These are phyloP conservation scores for Cyanoramphus novaezelandiae DNA, from an alignment of 2,113 vertebrate species.

Conservation along the genomic window DNA sequence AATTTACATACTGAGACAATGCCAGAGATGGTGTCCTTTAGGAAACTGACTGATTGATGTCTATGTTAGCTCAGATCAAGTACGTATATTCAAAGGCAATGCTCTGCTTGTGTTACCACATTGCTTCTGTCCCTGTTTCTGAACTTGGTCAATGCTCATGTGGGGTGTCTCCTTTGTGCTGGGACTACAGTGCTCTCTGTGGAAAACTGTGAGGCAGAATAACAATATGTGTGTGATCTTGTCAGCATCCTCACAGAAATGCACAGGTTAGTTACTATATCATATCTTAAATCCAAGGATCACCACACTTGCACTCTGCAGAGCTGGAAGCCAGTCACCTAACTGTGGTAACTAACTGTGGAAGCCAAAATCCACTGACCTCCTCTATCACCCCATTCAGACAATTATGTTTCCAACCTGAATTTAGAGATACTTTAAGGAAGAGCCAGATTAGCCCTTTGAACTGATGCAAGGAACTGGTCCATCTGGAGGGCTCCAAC, in stretches of 20 bases:
- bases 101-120: background rate
- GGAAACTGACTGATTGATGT: background rate
- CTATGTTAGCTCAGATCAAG: background rate
- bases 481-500: background rate
- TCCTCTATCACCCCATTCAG: background rate
- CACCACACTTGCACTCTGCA: background rate
- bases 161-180: background rate
- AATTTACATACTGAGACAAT: background rate
- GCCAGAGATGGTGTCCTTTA: background rate
- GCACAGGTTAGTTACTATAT: background rate
- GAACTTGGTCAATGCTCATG: rapidly evolving
- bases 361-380: background rate
- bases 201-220: background rate
- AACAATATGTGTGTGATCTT: background rate
- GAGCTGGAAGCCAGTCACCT: background rate
- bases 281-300: background rate
- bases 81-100: background rate
- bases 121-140: background rate
- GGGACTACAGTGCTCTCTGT: background rate
- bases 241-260: background rate
- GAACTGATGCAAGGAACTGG: background rate
- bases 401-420: background rate
- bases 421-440: background rate
- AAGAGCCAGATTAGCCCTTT: background rate
- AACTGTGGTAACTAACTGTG: background rate